Evolutionary conservation across 2,113 vertebrate genomes (phyloP).

Genomic region (Xenotilapia caudafasciata): DNA sequence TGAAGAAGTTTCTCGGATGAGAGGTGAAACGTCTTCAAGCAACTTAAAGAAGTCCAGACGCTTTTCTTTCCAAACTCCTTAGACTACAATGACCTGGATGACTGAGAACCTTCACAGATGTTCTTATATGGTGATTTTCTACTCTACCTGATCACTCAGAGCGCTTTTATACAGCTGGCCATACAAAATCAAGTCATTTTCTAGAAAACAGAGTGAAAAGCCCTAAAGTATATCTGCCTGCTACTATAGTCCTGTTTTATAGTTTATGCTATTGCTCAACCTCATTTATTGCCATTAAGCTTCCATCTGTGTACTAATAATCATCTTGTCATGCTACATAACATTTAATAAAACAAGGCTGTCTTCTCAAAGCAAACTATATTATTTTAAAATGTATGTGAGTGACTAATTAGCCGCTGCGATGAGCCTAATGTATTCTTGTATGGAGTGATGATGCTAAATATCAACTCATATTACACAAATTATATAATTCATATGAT

Average conservation of each 20-base stretch:
- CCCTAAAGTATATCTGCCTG: not conserved
- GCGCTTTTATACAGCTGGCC: not conserved
- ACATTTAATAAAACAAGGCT: not conserved
- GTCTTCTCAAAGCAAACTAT: not conserved
- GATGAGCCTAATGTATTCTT: not conserved
- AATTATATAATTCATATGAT: not conserved
- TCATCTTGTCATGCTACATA: conserved; percentile 6
- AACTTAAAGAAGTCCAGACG: not conserved
- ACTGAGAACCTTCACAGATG: not conserved
- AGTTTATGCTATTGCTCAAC: not conserved
- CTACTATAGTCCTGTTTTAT: not conserved
- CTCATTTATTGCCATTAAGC: not conserved
- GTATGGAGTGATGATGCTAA: not conserved
- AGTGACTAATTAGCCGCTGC: not conserved
- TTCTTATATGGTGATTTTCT: not conserved
- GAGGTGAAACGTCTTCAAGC: not conserved
- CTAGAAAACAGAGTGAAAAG: not conserved
- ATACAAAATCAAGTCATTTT: not conserved
- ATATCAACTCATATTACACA: not conserved
- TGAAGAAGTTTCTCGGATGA: not conserved
- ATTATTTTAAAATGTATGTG: not conserved
- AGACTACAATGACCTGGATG: not conserved
- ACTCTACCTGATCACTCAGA: not conserved
- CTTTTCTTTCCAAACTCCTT: not conserved
- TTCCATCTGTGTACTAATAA: conserved; percentile 9